Percentiles rank a stretch among this genome's conserved stretches.
Conservation (phyloP, 2,797 vertebrate genomes). For the Anguilla obscura region DNA sequence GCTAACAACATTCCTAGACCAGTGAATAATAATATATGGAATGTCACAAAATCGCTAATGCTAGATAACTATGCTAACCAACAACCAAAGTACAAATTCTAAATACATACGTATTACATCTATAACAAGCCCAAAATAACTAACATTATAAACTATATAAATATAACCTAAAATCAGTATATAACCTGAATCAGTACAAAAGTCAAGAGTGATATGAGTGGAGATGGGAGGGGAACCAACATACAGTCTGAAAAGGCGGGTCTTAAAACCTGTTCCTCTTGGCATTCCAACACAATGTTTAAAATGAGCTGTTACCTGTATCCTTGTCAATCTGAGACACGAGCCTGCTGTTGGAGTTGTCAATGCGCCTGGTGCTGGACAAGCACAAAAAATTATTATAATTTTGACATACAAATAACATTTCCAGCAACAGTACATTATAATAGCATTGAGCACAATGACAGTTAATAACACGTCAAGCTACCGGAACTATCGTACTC, state of each 20-base stretch:
- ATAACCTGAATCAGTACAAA: background rate
- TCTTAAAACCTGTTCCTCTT: background rate
- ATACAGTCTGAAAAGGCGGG: background rate
- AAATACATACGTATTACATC: no score
- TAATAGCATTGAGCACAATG: background rate
- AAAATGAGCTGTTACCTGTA: conserved; percentile 72
- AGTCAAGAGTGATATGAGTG: background rate
- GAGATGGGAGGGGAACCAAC: background rate
- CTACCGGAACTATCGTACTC: background rate
- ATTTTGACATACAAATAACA: background rate
- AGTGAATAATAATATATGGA: no score
- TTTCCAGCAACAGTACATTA: background rate
- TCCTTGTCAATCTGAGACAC: conserved; percentile 93
- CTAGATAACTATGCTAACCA: no score
- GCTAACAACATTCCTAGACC: no score
- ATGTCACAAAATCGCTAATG: no score
- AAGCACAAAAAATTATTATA: conserved; percentile 26
- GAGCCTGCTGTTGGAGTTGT: conserved; percentile 94
- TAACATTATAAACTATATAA: no score
- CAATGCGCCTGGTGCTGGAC: conserved; percentile 86
- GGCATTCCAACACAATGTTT: conserved; percentile 1
- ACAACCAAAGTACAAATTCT: no score
- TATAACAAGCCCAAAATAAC: no score
- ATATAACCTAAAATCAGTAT: background rate
- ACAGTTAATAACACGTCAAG: background rate